These are phyloP conservation scores for Stigmatopora argus DNA, from an alignment of 2,113 vertebrate species.

Conservation along the genomic window DNA sequence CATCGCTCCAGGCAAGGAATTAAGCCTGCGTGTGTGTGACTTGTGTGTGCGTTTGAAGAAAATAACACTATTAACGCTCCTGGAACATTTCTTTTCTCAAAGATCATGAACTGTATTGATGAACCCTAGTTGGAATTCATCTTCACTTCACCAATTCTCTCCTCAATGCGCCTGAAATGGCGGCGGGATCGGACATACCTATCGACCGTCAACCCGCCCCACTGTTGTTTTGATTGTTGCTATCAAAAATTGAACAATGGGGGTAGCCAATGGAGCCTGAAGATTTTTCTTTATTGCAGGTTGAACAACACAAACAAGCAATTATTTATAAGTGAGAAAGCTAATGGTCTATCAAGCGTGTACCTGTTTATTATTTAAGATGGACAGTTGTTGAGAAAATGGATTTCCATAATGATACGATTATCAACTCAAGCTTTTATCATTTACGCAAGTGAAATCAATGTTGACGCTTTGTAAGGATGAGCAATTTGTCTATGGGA, in stretches of 20 bases:
- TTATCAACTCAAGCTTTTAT: constrained; percentile 6
- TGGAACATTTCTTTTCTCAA: constrained; percentile 62
- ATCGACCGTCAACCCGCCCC: constrained; percentile 55
- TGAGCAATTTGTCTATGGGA: not conserved
- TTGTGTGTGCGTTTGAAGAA: constrained; percentile 33
- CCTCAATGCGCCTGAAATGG: constrained; percentile 33
- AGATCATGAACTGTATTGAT: constrained; percentile 69
- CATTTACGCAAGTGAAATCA: not conserved
- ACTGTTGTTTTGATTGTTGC: constrained; percentile 56
- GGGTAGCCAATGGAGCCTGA: constrained; percentile 48
- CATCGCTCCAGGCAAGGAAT: constrained; percentile 55
- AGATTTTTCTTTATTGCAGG: constrained; percentile 50
- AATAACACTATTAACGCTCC: constrained; percentile 68
- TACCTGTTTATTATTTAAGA: constrained; percentile 24
- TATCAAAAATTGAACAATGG: constrained; percentile 64
- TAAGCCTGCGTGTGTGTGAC: constrained; percentile 17
- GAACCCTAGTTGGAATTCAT: constrained; percentile 55
- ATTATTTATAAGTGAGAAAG: constrained; percentile 57
- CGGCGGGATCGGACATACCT: constrained; percentile 9
- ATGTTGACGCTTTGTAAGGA: not conserved
- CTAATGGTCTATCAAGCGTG: constrained; percentile 30
- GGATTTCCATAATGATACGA: constrained; percentile 4
- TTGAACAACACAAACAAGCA: constrained; percentile 59
- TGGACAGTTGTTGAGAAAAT: constrained; percentile 1
- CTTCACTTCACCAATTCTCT: constrained; percentile 48